phyloP scores from a whole-genome alignment of 2,113 vertebrate species.

The Hyperoodon ampullatus region DNA sequence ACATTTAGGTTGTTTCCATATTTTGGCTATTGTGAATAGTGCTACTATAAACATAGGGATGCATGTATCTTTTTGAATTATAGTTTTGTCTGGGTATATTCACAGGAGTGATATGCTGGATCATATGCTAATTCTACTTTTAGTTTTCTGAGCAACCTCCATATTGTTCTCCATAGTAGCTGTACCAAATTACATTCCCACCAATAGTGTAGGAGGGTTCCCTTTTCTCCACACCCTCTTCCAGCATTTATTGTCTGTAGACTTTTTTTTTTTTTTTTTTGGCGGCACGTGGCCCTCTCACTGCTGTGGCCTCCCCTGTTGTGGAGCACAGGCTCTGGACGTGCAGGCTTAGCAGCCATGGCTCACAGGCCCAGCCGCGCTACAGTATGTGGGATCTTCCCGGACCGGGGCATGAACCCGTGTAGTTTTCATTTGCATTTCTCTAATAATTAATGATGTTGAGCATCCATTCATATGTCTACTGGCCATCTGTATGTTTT shows the following conservation, averaged over 20 bases:
- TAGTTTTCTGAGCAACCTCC: background rate
- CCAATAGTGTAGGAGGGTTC: background rate
- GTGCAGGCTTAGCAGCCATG: no score
- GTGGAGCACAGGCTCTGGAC: no score
- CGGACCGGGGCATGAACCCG: no score
- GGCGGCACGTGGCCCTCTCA: no score
- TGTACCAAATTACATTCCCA: background rate
- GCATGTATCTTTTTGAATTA: background rate
- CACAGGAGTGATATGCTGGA: background rate
- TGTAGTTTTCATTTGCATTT: no score
- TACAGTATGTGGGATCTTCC: no score
- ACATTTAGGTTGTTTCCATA: background rate
- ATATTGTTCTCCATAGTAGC: background rate
- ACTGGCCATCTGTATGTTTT: no score
- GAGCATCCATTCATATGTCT: no score
- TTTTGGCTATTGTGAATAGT: background rate
- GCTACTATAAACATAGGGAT: background rate
- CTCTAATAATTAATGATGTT: no score
- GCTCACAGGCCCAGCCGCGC: no score
- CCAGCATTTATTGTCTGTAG: background rate
- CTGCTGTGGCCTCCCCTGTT: no score
- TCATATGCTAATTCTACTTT: background rate
- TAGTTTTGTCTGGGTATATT: background rate
- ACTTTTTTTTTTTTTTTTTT: background rate
- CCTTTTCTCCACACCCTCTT: background rate